These are phyloP conservation scores for Hydrocynus forskahlii DNA, from an alignment of 2,797 vertebrate species.

Conservation along the genomic window DNA sequence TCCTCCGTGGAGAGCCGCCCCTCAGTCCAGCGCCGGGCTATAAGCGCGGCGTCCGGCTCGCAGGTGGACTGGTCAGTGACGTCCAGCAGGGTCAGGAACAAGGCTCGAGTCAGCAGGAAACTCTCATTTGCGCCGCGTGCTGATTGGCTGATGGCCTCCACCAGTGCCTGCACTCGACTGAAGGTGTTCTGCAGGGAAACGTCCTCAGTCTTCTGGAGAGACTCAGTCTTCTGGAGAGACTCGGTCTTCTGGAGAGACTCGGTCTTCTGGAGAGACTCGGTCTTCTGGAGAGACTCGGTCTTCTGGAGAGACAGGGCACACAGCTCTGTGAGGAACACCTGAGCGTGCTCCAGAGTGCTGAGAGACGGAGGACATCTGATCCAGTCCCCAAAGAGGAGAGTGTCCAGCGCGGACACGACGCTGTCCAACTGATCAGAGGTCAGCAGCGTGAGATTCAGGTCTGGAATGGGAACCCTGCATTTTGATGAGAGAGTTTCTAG, in stretches of 20 bases:
- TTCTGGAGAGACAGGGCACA: slow-evolving; percentile 24
- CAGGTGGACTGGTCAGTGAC: not conserved
- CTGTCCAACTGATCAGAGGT: slow-evolving; percentile 9
- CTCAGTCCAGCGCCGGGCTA: slow-evolving; percentile 14
- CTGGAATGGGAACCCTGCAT: slow-evolving; percentile 7
- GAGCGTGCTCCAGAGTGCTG: slow-evolving; percentile 28
- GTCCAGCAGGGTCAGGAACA: slow-evolving; percentile 27
- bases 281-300: slow-evolving; percentile 6
- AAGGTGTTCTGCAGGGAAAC: not conserved
- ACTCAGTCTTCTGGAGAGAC: no score
- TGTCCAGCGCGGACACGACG: slow-evolving; percentile 16
- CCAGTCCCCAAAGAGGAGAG: slow-evolving; percentile 41
- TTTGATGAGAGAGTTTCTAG: slow-evolving; percentile 28
- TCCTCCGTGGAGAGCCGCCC: not conserved
- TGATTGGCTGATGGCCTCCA: slow-evolving; percentile 25
- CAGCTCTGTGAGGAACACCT: slow-evolving; percentile 35
- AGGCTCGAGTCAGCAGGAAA: slow-evolving; percentile 42
- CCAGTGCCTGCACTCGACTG: slow-evolving; percentile 17
- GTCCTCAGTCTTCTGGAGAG: slow-evolving; percentile 13
- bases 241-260: no score
- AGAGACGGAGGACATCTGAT: slow-evolving; percentile 21
- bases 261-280: no score
- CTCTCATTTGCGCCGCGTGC: slow-evolving; percentile 6
- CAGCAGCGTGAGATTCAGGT: slow-evolving; percentile 16
- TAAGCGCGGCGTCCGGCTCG: not conserved